These are phyloP conservation scores for Podabrus alpinus DNA, from an alignment of 2,888 invertebrate genomes.

Conservation along the genomic window DNA sequence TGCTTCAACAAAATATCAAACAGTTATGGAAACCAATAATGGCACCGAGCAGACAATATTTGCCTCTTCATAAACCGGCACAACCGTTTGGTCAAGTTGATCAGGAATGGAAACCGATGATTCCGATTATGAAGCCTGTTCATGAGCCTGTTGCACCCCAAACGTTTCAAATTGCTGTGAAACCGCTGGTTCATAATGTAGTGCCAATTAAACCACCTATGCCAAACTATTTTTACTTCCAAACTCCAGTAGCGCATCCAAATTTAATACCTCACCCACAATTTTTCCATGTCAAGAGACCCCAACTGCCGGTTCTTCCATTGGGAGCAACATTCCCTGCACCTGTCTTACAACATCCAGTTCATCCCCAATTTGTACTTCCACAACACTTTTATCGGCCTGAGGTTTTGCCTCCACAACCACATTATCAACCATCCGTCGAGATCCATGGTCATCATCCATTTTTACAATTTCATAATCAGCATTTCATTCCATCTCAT, in stretches of 20 bases:
- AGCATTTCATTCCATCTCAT: not conserved
- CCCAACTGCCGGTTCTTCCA: constrained; percentile 45
- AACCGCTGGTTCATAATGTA: constrained; percentile 1
- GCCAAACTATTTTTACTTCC: constrained; percentile 18
- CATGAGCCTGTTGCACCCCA: constrained; percentile 11
- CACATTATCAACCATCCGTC: not conserved
- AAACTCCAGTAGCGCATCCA: constrained; percentile 22
- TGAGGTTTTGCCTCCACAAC: not conserved
- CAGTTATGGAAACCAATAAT: constrained; percentile 10
- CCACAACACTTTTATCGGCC: not conserved
- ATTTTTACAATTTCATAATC: constrained; percentile 1
- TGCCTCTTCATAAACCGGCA: constrained; percentile 6
- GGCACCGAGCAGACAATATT: constrained; percentile 9
- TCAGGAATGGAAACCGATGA: constrained; percentile 24
- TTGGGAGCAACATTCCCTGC: constrained; percentile 42
- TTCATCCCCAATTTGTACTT: not conserved
- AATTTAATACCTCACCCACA: constrained; percentile 11
- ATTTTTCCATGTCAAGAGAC: constrained; percentile 45
- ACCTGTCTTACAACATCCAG: constrained; percentile 35
- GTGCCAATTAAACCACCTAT: constrained; percentile 10
- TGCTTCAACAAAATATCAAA: constrained; percentile 8
- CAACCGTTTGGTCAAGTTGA: constrained; percentile 6
- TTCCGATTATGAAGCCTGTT: not conserved
- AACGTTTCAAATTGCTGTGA: constrained; percentile 9
- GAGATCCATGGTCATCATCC: constrained; percentile 11